Conservation (phyloP, 2,113 vertebrate genomes). For the Hassar affinis region DNA sequence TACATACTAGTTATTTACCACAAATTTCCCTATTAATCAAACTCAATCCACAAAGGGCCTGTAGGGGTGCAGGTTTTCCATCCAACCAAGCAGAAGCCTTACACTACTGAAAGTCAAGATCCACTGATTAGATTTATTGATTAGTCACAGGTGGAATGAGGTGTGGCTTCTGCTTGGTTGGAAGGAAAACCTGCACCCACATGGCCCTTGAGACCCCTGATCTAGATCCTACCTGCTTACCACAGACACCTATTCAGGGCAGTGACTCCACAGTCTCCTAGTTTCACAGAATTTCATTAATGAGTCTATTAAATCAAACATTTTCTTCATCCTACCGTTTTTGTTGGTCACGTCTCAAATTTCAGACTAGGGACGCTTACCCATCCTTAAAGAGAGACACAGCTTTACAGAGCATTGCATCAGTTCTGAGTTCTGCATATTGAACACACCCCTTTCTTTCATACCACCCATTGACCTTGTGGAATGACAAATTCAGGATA, state of each 20-base stretch:
- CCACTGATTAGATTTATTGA: no score
- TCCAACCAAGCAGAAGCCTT: no score
- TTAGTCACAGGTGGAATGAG: no score
- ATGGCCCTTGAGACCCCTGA: no score
- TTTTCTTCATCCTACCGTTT: constrained; percentile 43
- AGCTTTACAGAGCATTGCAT: constrained; percentile 39
- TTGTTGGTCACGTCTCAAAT: constrained; percentile 41
- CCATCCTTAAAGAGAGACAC: constrained; percentile 12
- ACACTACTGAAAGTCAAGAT: no score
- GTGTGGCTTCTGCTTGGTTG: no score
- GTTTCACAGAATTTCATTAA: constrained; percentile 3
- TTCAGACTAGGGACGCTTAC: constrained; percentile 12
- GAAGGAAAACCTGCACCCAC: no score
- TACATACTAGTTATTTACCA: background rate
- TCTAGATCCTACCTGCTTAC: background rate
- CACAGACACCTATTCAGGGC: background rate
- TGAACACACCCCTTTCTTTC: constrained; percentile 45
- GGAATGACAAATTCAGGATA: constrained; percentile 4
- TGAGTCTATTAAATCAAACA: constrained; percentile 27
- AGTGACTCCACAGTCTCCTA: background rate
- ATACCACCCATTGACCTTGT: constrained; percentile 14
- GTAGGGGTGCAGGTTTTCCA: no score
- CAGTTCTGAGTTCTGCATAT: constrained; percentile 46
- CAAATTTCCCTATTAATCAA: background rate
- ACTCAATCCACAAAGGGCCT: no score